These are phyloP conservation scores for Thecocarcelia acutangulata DNA, from an alignment of 2,888 invertebrate species.

Conservation along the genomic window DNA sequence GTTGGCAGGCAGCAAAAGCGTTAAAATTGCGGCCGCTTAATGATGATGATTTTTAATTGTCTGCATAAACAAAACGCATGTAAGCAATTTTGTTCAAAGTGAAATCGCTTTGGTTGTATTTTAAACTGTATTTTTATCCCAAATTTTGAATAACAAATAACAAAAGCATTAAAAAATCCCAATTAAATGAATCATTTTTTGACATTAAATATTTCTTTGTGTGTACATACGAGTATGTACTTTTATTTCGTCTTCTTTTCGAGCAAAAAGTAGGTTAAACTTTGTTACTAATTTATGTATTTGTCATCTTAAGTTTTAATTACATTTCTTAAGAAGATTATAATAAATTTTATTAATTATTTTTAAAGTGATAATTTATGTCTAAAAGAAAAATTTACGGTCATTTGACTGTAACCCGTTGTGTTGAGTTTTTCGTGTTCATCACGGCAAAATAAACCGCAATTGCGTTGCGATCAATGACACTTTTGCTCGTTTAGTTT, in stretches of 20 bases:
- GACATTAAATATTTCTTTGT: conserved; percentile 46
- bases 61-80: conserved; percentile 51
- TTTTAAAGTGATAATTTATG: conserved; percentile 33
- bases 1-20: conserved; percentile 10
- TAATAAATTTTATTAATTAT: conserved; percentile 23
- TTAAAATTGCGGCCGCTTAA: conserved; percentile 21
- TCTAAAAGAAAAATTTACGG: background rate
- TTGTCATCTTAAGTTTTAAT: conserved; percentile 40
- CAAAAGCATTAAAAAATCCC: conserved; percentile 46
- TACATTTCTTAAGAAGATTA: conserved; percentile 26
- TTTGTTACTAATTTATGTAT: conserved; percentile 45
- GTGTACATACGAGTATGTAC: too few relatives aligned
- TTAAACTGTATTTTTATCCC: conserved; percentile 9
- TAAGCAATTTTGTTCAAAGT: conserved; percentile 50
- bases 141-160: conserved; percentile 7
- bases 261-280: conserved; percentile 40
- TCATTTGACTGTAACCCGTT: conserved; percentile 1
- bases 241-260: background rate
- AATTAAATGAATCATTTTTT: conserved; percentile 62
- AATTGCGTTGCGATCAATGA: background rate
- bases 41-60: conserved; percentile 59
- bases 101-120: conserved; percentile 41
- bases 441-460: too few relatives aligned
- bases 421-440: background rate
- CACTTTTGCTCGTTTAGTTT: background rate